Evolutionary conservation across 1,140 invertebrate species (phyloP).

Genomic region (Patella vulgata): DNA sequence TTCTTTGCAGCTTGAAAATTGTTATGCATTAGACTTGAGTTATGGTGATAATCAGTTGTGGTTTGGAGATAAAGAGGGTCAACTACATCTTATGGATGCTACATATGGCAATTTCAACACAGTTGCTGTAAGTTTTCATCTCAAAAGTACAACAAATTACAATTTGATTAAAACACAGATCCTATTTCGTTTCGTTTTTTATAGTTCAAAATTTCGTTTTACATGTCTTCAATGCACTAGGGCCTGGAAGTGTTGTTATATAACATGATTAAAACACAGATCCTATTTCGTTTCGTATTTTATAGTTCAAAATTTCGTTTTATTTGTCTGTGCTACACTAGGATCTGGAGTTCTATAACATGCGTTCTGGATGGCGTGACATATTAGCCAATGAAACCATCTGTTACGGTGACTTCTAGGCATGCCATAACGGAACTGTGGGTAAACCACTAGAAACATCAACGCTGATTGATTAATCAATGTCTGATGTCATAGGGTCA

Average conservation of each 20-base stretch:
- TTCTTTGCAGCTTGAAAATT: conserved; percentile 45
- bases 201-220: background rate
- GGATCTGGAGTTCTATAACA: too few relatives aligned
- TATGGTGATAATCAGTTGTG: conserved; percentile 57
- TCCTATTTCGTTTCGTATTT: background rate
- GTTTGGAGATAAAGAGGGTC: conserved; percentile 59
- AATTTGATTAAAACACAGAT: too few relatives aligned
- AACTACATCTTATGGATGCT: conserved; percentile 60
- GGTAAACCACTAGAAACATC: too few relatives aligned
- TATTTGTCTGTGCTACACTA: too few relatives aligned
- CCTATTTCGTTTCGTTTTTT: too few relatives aligned
- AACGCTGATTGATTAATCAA: too few relatives aligned
- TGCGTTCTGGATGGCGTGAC: too few relatives aligned
- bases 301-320: too few relatives aligned
- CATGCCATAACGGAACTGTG: background rate
- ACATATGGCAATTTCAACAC: conserved; percentile 56
- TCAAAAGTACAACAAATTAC: background rate
- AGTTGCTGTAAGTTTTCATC: conserved; percentile 42
- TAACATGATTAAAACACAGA: too few relatives aligned
- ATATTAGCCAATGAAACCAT: too few relatives aligned
- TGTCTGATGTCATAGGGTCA: too few relatives aligned
- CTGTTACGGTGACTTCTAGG: background rate
- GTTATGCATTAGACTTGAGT: conserved; percentile 55
- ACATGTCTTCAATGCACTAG: background rate
- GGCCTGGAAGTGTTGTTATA: too few relatives aligned